Evolutionary conservation across 2,888 invertebrate genomes (phyloP).

Genomic region (Drosophila picticornis): DNA sequence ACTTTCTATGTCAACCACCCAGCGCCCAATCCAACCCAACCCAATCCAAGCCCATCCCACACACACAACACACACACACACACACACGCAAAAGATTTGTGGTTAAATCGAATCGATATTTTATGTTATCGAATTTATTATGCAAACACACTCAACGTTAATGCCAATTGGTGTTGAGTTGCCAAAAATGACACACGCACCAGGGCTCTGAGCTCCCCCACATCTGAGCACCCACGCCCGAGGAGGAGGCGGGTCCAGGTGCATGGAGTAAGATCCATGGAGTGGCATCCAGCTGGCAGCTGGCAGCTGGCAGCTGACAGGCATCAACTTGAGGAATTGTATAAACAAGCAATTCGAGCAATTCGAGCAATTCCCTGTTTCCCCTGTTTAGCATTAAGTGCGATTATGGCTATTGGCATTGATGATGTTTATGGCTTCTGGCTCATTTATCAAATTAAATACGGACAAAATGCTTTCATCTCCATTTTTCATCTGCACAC

Average conservation of each 20-base stretch:
- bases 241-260: conserved; percentile 24
- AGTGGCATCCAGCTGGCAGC: conserved; percentile 19
- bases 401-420: conserved; percentile 56
- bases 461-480: conserved; percentile 48
- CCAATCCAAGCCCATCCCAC: neutral
- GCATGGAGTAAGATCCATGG: conserved; percentile 20
- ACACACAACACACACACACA: conserved; percentile 6
- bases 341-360: conserved; percentile 43
- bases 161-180: conserved; percentile 68
- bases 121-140: conserved; percentile 81
- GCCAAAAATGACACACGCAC: conserved; percentile 65
- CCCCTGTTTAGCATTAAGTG: conserved; percentile 55
- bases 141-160: conserved; percentile 75
- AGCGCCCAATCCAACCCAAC: neutral
- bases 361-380: conserved; percentile 2
- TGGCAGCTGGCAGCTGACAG: conserved; percentile 49
- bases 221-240: too few relatives aligned
- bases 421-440: conserved; percentile 59
- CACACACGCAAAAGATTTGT: conserved; percentile 52
- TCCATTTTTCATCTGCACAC: conserved; percentile 20
- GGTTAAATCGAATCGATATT: conserved; percentile 83
- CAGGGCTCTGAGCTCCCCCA: neutral
- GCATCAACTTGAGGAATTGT: conserved; percentile 60
- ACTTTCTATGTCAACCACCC: conserved; percentile 62
- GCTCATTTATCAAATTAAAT: conserved; percentile 60